phyloP scores from a whole-genome alignment of 2,888 invertebrate species.

The Itoplectis maculator region DNA sequence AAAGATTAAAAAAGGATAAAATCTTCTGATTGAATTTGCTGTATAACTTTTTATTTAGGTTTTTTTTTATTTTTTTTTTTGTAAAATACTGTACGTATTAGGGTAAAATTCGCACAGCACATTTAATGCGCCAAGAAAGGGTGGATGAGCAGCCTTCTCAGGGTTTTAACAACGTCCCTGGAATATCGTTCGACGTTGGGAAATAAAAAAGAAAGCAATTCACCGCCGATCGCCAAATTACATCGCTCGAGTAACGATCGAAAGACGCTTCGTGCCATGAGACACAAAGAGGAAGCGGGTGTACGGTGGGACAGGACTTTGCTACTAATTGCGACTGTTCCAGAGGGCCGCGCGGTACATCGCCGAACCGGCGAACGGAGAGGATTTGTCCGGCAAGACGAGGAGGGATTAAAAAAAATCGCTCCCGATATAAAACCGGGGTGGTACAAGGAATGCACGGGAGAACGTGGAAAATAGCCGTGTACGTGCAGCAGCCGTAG shows the following conservation, averaged over 20 bases:
- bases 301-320: conserved; percentile 22
- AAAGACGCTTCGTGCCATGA: conserved; percentile 25
- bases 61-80: too few relatives aligned
- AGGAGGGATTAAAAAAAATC: conserved; percentile 76
- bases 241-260: conserved; percentile 58
- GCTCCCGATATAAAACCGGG: conserved; percentile 73
- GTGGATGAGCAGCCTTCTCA: not conserved
- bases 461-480: conserved; percentile 56
- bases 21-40: too few relatives aligned
- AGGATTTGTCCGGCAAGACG: conserved; percentile 60
- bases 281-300: conserved; percentile 4
- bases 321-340: conserved; percentile 78
- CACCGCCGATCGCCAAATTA: conserved; percentile 46
- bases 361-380: conserved; percentile 35
- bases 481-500: conserved; percentile 40
- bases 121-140: not conserved
- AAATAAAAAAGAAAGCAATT: conserved; percentile 13
- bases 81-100: too few relatives aligned
- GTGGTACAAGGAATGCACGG: conserved; percentile 72
- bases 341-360: conserved; percentile 63
- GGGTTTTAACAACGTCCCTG: not conserved
- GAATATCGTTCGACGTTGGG: conserved; percentile 17
- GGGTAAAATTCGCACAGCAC: too few relatives aligned
- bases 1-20: too few relatives aligned
- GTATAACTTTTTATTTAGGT: too few relatives aligned